phyloP scores from a whole-genome alignment of 2,888 invertebrate genomes.

The Agrenia bidenticulata region DNA sequence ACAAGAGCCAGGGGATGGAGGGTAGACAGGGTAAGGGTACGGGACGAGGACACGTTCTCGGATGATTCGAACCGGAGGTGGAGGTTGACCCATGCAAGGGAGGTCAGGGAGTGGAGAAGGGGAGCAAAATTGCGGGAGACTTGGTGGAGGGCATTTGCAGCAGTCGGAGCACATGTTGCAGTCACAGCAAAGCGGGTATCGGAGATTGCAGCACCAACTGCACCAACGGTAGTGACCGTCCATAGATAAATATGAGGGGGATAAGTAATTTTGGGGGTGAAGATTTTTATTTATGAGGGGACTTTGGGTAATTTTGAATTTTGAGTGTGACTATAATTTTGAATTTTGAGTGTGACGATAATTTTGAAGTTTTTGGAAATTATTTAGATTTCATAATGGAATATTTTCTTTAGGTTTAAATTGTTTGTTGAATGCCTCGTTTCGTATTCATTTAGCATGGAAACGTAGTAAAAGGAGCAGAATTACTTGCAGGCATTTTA shows the following conservation, averaged over 20 bases:
- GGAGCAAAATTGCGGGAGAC: conserved; percentile 7
- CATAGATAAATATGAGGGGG: neutral
- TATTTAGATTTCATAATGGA: no score
- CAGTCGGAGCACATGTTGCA: conserved; percentile 31
- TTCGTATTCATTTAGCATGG: no score
- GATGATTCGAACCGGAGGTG: conserved; percentile 30
- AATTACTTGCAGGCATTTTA: no score
- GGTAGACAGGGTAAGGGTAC: neutral
- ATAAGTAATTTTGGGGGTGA: no score
- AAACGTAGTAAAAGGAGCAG: no score
- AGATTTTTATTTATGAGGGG: neutral
- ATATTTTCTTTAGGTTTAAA: no score
- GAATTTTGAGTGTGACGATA: neutral
- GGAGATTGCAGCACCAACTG: conserved; percentile 34
- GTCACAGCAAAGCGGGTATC: conserved; percentile 20
- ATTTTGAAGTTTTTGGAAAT: no score
- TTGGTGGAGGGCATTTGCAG: conserved; percentile 31
- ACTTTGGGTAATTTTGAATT: neutral
- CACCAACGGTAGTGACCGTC: conserved; percentile 24
- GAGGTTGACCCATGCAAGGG: conserved; percentile 28
- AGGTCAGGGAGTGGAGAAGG: conserved; percentile 23
- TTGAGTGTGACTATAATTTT: neutral
- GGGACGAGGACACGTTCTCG: conserved; percentile 32
- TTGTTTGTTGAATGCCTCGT: no score
- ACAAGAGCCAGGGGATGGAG: neutral